Conservation (phyloP, 2,797 vertebrate species). For the Acanthiza pusilla region DNA sequence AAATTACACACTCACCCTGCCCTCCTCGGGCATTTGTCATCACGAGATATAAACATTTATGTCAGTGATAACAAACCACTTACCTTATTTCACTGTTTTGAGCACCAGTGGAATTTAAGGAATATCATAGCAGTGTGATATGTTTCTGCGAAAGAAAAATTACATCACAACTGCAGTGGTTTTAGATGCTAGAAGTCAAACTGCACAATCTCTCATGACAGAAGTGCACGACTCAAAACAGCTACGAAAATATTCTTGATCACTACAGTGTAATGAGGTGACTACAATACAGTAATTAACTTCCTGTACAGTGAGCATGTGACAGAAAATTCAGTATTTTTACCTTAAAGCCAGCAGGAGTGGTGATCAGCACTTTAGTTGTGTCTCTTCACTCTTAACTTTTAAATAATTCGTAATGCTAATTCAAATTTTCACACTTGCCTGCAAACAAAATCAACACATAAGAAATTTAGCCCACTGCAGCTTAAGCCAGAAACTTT, state of each 20-base stretch:
- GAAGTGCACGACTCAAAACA: neutral
- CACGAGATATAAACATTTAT: conserved; percentile 59
- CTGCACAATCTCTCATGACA: neutral
- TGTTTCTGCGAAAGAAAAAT: conserved; percentile 32
- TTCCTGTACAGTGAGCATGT: neutral
- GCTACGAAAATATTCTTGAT: neutral
- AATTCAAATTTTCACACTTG: neutral
- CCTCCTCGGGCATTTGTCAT: conserved; percentile 53
- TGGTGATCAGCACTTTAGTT: conserved; percentile 47
- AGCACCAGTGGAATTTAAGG: conserved; percentile 26
- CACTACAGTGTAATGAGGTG: neutral
- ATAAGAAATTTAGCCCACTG: neutral
- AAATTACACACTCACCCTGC: conserved; percentile 41
- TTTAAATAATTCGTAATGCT: neutral
- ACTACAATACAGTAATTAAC: neutral
- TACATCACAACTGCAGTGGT: neutral
- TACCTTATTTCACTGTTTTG: conserved; percentile 41
- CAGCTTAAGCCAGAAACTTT: neutral
- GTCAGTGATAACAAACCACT: conserved; percentile 57
- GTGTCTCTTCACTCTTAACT: conserved; percentile 21
- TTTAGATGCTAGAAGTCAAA: conserved; percentile 51
- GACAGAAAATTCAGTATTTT: conserved; percentile 38
- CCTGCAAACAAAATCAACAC: neutral
- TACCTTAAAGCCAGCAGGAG: conserved; percentile 16
- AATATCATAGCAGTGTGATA: conserved; percentile 22